Conservation (phyloP, 2,113 vertebrate species). For the Shinisaurus crocodilurus region DNA sequence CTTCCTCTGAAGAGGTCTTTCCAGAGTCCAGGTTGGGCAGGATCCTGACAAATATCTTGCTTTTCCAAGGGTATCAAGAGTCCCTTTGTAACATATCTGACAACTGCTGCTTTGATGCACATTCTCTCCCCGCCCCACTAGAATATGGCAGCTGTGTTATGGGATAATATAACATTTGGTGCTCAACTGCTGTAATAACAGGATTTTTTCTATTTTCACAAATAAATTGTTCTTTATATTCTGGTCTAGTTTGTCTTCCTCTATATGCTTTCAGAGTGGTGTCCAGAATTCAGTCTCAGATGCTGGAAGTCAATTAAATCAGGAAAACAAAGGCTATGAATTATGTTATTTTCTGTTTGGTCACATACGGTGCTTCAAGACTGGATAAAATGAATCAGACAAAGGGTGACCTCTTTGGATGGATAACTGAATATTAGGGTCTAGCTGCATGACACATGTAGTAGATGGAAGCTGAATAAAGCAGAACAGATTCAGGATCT, state of each 20-base stretch:
- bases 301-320: neutral
- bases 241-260: constrained; percentile 36
- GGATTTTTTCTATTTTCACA: constrained; percentile 40
- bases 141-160: constrained; percentile 69
- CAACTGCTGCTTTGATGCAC: constrained; percentile 68
- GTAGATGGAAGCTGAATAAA: neutral
- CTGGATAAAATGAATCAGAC: neutral
- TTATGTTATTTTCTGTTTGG: neutral
- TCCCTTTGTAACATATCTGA: constrained; percentile 39
- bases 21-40: too few species aligned
- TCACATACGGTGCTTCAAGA: neutral
- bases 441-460: neutral
- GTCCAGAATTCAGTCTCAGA: constrained; percentile 41
- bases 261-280: constrained; percentile 23
- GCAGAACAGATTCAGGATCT: neutral
- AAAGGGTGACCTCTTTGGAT: neutral
- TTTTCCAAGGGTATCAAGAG: neutral
- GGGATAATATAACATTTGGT: constrained; percentile 60
- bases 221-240: constrained; percentile 21
- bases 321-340: constrained; percentile 13
- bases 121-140: constrained; percentile 64
- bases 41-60: neutral
- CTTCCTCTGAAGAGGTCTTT: too few species aligned
- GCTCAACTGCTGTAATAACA: constrained; percentile 49
- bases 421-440: neutral